These are phyloP conservation scores for Augochlorella aurata DNA, from an alignment of 2,888 invertebrate species.

Conservation along the genomic window DNA sequence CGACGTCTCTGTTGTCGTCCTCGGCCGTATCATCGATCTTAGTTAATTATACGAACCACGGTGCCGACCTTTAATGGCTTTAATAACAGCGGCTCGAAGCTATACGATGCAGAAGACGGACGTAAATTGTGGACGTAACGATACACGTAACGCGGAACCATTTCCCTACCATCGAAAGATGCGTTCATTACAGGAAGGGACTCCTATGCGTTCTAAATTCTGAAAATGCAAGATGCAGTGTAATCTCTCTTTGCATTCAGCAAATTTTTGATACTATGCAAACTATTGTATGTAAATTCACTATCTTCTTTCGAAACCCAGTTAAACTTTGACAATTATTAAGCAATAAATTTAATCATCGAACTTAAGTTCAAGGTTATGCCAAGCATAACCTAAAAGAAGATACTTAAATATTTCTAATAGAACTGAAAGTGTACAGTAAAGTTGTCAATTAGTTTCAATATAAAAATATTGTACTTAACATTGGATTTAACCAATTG, in stretches of 20 bases:
- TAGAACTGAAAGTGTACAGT: no score
- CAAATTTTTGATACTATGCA: background rate
- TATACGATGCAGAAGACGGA: slow-evolving; percentile 37
- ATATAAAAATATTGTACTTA: no score
- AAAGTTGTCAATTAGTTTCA: no score
- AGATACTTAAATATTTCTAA: no score
- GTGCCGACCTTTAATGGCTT: slow-evolving; percentile 64
- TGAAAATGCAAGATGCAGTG: background rate
- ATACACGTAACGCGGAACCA: slow-evolving; percentile 27
- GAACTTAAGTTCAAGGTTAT: no score
- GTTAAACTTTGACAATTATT: background rate
- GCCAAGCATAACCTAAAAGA: no score
- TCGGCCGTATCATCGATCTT: slow-evolving; percentile 63
- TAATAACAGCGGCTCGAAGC: slow-evolving; percentile 54
- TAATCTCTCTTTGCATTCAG: background rate
- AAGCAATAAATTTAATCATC: no score
- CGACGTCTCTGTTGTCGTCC: slow-evolving; percentile 41
- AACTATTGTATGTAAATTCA: background rate
- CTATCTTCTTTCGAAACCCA: background rate
- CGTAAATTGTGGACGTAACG: slow-evolving; percentile 43
- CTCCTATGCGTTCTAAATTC: background rate
- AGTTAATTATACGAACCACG: slow-evolving; percentile 63
- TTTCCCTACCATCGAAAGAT: background rate
- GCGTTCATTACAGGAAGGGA: background rate
- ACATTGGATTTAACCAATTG: no score